A percentile compares a stretch with the other conserved stretches of the same genome.
Conservation (phyloP, 92 coral and sea anemone genomes). For the Umimayanthus kanabou region DNA sequence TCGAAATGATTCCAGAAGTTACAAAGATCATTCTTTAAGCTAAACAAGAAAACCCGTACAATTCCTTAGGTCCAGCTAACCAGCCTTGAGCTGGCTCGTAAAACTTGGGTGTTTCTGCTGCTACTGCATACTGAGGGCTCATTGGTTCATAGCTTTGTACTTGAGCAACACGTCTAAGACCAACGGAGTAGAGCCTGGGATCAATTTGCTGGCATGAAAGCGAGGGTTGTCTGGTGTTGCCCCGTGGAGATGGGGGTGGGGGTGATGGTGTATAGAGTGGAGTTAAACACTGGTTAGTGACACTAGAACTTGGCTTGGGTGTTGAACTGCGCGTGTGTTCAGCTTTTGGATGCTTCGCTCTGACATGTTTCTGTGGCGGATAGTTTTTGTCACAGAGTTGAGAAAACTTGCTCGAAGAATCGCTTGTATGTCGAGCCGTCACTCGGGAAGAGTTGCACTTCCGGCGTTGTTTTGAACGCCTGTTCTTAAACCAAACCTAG, state of each 20-base stretch:
- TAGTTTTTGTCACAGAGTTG: not conserved
- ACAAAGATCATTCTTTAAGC: not conserved
- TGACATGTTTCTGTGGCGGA: not conserved
- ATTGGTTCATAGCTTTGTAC: not conserved
- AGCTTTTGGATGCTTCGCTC: not conserved
- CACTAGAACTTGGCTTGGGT: not conserved
- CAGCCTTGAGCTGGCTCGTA: slow-evolving; percentile 10
- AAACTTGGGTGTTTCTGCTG: slow-evolving; percentile 13
- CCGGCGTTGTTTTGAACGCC: slow-evolving; percentile 30
- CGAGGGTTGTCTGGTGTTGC: not conserved
- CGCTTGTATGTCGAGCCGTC: not conserved
- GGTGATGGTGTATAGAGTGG: not conserved
- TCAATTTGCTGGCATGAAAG: slow-evolving; percentile 24
- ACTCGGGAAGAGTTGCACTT: not conserved
- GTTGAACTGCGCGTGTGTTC: not conserved
- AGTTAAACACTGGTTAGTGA: not conserved
- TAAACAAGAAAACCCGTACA: not conserved
- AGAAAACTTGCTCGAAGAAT: not conserved
- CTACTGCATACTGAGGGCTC: slow-evolving; percentile 11
- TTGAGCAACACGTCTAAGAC: not conserved
- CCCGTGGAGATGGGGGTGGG: not conserved
- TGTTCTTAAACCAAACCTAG: slow-evolving; percentile 39
- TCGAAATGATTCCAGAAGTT: no score
- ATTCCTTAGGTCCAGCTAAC: slow-evolving; percentile 10
- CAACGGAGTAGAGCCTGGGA: slow-evolving; percentile 10